A percentile compares a stretch with the other conserved stretches of the same genome.
phyloP scores from a whole-genome alignment of 2,113 vertebrate genomes.

The Anseranas semipalmata region DNA sequence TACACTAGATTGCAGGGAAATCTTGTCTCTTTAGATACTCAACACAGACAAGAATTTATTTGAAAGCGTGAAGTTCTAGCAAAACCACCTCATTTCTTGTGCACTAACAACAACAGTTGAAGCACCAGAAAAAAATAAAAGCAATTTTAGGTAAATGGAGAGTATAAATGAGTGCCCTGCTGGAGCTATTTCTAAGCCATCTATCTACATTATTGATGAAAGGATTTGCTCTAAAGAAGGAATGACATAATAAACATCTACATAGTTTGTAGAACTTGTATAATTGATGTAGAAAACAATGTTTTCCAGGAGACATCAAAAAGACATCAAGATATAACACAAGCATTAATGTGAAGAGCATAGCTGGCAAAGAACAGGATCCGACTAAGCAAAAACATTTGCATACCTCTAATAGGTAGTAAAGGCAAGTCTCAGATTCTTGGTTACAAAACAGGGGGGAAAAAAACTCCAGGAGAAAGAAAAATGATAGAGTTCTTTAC shows the following conservation, averaged over 20 bases:
- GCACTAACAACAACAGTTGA: background rate
- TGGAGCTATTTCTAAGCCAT: background rate
- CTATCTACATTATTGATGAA: constrained; percentile 29
- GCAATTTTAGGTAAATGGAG: background rate
- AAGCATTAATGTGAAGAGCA: background rate
- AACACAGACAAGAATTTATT: background rate
- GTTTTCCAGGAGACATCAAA: constrained; percentile 11
- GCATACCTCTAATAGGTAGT: background rate
- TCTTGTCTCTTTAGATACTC: background rate
- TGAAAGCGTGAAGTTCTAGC: background rate
- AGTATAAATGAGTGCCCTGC: background rate
- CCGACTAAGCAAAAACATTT: background rate
- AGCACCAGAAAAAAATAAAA: background rate
- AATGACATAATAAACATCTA: constrained; percentile 1
- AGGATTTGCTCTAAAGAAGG: background rate
- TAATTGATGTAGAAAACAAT: background rate
- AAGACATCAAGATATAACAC: background rate
- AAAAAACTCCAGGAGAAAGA: background rate
- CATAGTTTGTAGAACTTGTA: background rate
- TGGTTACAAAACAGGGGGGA: background rate
- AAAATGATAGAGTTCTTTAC: background rate
- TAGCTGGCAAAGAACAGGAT: background rate
- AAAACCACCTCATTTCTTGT: background rate
- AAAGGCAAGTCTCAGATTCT: background rate
- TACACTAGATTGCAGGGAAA: background rate